These are phyloP conservation scores for Perccottus glenii DNA, from an alignment of 2,113 vertebrate species.

Conservation along the genomic window DNA sequence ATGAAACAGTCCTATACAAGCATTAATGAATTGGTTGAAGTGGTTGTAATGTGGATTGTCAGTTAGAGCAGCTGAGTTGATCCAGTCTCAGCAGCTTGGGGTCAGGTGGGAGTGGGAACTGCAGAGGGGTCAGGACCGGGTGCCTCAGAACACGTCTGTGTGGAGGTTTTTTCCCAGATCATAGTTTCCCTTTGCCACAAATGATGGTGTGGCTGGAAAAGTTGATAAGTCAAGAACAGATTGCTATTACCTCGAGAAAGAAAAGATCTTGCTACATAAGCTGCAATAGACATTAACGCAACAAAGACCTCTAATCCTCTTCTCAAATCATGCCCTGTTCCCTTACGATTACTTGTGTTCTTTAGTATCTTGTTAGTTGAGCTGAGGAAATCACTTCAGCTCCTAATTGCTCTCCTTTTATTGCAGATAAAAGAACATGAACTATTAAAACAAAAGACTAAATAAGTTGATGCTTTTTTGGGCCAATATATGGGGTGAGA, in stretches of 20 bases:
- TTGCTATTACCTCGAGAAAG: background rate
- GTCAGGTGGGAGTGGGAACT: background rate
- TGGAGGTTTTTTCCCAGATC: too few relatives aligned
- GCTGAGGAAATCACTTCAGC: conserved; percentile 21
- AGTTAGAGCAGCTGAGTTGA: conserved; percentile 3
- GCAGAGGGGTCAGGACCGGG: background rate
- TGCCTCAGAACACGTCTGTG: background rate
- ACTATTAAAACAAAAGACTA: conserved; percentile 6
- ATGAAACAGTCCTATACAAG: background rate
- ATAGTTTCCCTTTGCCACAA: background rate
- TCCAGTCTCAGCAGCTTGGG: background rate
- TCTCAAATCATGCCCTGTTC: background rate
- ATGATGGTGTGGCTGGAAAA: background rate
- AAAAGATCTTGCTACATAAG: background rate
- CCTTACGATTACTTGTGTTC: conserved; percentile 14
- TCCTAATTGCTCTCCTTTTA: conserved; percentile 28
- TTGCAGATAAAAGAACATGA: conserved; percentile 6
- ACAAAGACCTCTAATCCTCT: conserved; percentile 19
- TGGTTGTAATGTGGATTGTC: background rate
- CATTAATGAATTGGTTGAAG: background rate
- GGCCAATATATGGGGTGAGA: conserved; percentile 53
- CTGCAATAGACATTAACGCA: background rate
- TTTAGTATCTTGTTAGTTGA: conserved; percentile 19
- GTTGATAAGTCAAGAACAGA: background rate
- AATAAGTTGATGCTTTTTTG: conserved; percentile 7